Evolutionary conservation across 2,113 vertebrate species (phyloP).

Genomic region (Proteles cristata): DNA sequence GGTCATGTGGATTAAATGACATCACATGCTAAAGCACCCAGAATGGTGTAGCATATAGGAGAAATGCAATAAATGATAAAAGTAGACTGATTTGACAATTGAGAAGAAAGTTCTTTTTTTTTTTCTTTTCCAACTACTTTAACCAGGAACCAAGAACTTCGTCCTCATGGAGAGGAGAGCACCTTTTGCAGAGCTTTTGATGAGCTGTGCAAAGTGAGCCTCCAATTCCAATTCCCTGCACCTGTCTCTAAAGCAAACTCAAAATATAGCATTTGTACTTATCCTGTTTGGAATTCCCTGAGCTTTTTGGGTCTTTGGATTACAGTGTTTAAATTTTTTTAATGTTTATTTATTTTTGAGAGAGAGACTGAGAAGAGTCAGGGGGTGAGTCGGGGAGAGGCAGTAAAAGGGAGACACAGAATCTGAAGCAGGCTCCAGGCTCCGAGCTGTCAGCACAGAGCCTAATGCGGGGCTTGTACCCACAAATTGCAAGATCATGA

Average conservation of each 20-base stretch:
- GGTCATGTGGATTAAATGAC: background rate
- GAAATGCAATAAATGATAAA: background rate
- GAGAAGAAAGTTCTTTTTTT: background rate
- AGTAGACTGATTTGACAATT: background rate
- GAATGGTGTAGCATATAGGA: background rate
- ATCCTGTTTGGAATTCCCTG: background rate
- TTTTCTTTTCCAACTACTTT: background rate
- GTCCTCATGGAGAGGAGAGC: background rate
- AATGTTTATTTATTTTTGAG: too few relatives aligned
- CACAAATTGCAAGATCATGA: too few relatives aligned
- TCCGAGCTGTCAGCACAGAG: too few relatives aligned
- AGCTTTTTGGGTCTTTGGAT: background rate
- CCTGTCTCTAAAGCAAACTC: background rate
- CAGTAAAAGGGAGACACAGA: too few relatives aligned
- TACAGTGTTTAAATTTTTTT: background rate
- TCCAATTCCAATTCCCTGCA: background rate
- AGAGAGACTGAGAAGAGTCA: too few relatives aligned
- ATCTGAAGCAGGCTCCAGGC: too few relatives aligned
- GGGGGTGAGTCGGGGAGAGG: too few relatives aligned
- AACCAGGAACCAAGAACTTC: background rate
- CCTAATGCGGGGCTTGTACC: too few relatives aligned
- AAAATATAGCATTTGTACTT: background rate
- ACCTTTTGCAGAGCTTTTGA: background rate
- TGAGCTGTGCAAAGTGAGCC: background rate
- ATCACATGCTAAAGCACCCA: background rate